Evolutionary conservation across 30 jellyfish, hydroid and myxozoan species (phyloP), one percentile per base, ranked within the genome.

Genomic region (Turritopsis rubra): DNA sequence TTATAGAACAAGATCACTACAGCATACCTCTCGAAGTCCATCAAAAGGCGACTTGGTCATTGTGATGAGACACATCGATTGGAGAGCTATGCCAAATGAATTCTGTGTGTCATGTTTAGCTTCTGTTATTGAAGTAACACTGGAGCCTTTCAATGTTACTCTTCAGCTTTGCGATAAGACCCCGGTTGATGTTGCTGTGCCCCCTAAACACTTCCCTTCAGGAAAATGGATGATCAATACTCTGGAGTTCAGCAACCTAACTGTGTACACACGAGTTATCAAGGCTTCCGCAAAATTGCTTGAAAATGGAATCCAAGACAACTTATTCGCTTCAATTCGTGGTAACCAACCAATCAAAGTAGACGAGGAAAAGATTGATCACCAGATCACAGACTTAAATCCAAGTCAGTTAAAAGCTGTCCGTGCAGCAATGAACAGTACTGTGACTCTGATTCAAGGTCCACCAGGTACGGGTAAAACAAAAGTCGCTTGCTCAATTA

Each of bases 391-490:
- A 4, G 83, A 18, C 17, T 21, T 52, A 18, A 52, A 80, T 65
- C 8, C 28, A 18, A 28, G 82, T 80, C 86, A 80, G 13, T 22
- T n/a, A 18, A 25, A 28, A 3, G 81, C 81, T 52, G 52, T 80
- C 21, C 52, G 60, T 5, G 86, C 71, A 17, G 86, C 86, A 5
- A 21, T 80, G 52, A 80, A 24, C 30, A 80, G 52, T 25, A 28
- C 28, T 19, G 18, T 80, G 22, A 80, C 82, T 21, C 30, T 80
- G 16, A 80, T 80, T 52, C 86, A 80, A 26, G 86, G 86, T 7
- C 86, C 84, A 18, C 86, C 86, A 29, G 86, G 86, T 26, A 80
- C 86, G 20, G 86, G 86, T 7, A 80, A 80, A 65, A 80, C 86
- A 16, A 80, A 30, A 41, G 86, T 80, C 21, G 86, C 86, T 19